Conservation (phyloP, 1,140 invertebrate genomes). For the Apis dorsata region DNA sequence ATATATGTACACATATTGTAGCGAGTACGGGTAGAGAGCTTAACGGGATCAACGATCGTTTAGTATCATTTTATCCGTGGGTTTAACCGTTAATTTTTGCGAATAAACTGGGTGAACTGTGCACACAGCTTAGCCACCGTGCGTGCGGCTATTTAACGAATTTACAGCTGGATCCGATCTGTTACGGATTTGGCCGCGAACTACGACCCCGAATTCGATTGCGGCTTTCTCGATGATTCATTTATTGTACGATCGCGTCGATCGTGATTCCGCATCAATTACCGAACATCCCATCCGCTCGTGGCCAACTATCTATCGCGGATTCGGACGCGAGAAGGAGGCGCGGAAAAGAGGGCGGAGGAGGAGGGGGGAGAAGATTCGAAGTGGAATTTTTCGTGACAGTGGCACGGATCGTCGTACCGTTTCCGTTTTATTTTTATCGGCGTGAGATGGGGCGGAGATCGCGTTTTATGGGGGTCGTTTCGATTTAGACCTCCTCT, state of each 20-base stretch:
- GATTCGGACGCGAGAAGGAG: too few relatives aligned
- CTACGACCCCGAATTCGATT: constrained; percentile 36
- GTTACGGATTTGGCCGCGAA: constrained; percentile 50
- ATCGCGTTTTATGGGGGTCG: neutral
- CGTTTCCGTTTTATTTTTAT: neutral
- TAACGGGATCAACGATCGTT: constrained; percentile 77
- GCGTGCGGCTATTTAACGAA: constrained; percentile 64
- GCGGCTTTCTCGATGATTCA: constrained; percentile 48
- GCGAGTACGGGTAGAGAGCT: constrained; percentile 62
- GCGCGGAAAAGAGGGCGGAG: neutral
- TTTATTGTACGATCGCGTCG: constrained; percentile 17
- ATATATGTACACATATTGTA: neutral
- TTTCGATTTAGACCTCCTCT: neutral
- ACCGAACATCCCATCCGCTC: neutral
- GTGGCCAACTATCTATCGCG: neutral
- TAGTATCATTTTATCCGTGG: constrained; percentile 69
- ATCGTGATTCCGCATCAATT: constrained; percentile 35
- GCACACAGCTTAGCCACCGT: constrained; percentile 24
- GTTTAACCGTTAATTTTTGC: constrained; percentile 76
- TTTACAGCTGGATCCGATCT: constrained; percentile 65
- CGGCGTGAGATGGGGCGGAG: neutral
- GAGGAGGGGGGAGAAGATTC: too few relatives aligned
- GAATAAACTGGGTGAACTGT: constrained; percentile 58
- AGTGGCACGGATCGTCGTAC: too few relatives aligned
- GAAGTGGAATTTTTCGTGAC: neutral